Evolutionary conservation across 2,888 invertebrate species (phyloP).

Genomic region (Temnothorax unifasciatus): DNA sequence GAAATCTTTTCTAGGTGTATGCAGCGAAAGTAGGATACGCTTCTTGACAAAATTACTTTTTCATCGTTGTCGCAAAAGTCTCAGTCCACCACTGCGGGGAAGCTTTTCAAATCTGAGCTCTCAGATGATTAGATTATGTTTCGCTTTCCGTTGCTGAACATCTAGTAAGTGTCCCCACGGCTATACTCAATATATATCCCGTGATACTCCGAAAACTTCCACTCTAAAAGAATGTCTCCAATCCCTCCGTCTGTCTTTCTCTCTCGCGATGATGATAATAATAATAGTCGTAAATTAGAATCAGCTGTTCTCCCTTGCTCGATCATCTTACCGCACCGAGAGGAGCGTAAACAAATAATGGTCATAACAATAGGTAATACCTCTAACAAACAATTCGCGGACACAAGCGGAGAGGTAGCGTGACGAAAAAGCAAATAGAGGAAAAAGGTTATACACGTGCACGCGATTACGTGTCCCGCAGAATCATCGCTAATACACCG

Average conservation of each 20-base stretch:
- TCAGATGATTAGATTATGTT: constrained; percentile 56
- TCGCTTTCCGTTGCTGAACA: constrained; percentile 57
- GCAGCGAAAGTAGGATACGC: constrained; percentile 22
- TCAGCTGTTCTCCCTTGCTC: constrained; percentile 40
- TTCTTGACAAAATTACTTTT: constrained; percentile 37
- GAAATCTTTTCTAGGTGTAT: constrained; percentile 31
- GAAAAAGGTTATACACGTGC: constrained; percentile 14
- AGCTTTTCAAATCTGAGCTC: constrained; percentile 46
- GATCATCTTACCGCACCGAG: constrained; percentile 32
- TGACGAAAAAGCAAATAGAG: constrained; percentile 29
- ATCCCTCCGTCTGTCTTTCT: constrained; percentile 32
- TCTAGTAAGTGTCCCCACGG: constrained; percentile 45
- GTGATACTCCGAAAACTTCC: constrained; percentile 32
- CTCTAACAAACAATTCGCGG: constrained; percentile 14
- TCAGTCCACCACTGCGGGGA: constrained; percentile 62
- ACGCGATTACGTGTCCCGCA: constrained; percentile 43
- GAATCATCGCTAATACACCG: constrained; percentile 37
- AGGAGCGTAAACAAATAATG: constrained; percentile 27
- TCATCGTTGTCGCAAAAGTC: constrained; percentile 30
- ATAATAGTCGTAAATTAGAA: constrained; percentile 25
- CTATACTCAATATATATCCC: constrained; percentile 50
- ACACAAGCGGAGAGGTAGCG: constrained; percentile 35
- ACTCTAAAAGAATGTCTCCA: constrained; percentile 37
- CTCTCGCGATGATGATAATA: constrained; percentile 8
- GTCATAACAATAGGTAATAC: not conserved